Conservation (phyloP, 1,140 invertebrate genomes). For the Drosophila orena region DNA sequence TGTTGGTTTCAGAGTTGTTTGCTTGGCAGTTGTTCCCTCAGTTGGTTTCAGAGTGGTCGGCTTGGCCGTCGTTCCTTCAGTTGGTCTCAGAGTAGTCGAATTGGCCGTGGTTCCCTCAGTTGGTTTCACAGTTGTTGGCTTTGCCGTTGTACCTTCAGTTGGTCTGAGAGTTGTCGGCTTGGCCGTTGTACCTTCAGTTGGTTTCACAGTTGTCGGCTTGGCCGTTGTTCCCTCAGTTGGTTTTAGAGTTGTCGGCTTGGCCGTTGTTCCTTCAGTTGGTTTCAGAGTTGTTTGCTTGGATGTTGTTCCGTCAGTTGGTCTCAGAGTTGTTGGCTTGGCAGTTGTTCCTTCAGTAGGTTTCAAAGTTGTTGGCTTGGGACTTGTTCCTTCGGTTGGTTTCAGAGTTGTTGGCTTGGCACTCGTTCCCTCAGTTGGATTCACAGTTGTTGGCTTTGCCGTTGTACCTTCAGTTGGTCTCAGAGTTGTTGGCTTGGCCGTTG, state of each 20-base stretch:
- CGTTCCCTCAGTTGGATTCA: neutral
- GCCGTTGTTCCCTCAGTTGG: neutral
- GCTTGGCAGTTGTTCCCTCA: too few species aligned
- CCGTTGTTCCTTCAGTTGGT: neutral
- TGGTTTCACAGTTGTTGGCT: neutral
- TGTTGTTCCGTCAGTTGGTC: neutral
- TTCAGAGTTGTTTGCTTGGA: neutral
- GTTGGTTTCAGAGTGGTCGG: too few species aligned
- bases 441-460: constrained; percentile 5
- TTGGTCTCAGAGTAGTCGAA: too few species aligned
- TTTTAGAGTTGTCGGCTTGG: constrained; percentile 1
- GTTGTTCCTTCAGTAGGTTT: neutral
- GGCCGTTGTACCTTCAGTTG: neutral
- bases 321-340: neutral
- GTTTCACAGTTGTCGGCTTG: constrained; percentile 2
- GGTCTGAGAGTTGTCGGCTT: constrained; percentile 1
- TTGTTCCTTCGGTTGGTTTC: constrained; percentile 1
- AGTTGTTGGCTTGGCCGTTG: neutral
- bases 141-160: neutral
- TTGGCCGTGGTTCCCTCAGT: too few species aligned
- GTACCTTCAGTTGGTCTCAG: neutral
- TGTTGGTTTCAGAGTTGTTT: too few species aligned
- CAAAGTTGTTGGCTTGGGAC: constrained; percentile 5
- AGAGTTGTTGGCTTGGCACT: constrained; percentile 1
- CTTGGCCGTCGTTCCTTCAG: too few species aligned